Evolutionary conservation across 2,113 vertebrate species (phyloP), one percentile per base, ranked within the genome.

Genomic region (Oncorhynchus masou): DNA sequence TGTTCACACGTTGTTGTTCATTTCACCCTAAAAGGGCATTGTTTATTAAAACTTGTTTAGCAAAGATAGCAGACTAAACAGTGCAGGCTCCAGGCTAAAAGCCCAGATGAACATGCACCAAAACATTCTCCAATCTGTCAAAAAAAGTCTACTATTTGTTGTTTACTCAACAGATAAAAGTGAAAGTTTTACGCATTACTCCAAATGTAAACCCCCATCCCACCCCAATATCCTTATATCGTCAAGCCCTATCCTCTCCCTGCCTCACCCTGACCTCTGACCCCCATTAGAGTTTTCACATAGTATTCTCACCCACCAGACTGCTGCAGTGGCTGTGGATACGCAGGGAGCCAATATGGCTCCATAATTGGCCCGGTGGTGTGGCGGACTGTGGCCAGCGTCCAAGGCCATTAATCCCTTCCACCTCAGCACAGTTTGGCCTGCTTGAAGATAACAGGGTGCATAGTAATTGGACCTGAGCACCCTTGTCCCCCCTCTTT

Each of bases 371-470:
- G 95, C 92, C 92, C 93, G 92, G 90, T 91, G 94, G 94, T 91
- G 91, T 91, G 73, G 92, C 92, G 92, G 93, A 91, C 94, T 91
- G 91, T 91, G 73, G 92, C 92, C 93, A 94, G 91, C 94, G 92
- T 95, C 94, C 93, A 93, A 94, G 93, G 93, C 95, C 95, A 96
- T 96, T 96, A 95, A 94, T 94, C 91, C 92, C 93, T 70, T 86
- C 90, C 94, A 94, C 91, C 92, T 94, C 93, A 92, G 92, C 94
- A 92, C 91, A 95, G 94, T 93, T 92, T 85, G 51, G 82, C 92
- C 91, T 84, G 89, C 89, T 92, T 92, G 93, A 94, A 91, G 90
- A 92, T 95, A 92, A 93, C 85, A 91, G 92, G 90, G 90, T 93
- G 89, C 91, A 92, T 90, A 93, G 91, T 96, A 95, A 96, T 96